These are phyloP conservation scores for Oncorhynchus gorbuscha DNA, from an alignment of 2,113 vertebrate species.

Conservation along the genomic window DNA sequence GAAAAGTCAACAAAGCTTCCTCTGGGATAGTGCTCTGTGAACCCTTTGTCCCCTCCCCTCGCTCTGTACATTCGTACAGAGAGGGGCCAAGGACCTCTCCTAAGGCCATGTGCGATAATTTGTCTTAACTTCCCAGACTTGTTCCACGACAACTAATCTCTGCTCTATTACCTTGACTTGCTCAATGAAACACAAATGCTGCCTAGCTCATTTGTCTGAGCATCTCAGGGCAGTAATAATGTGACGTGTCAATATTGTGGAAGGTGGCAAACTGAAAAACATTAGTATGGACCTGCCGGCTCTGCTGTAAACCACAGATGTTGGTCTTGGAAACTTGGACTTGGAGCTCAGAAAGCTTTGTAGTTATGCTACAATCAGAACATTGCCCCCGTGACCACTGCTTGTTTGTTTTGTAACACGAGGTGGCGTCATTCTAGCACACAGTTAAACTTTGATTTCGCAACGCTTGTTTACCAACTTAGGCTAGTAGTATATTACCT, in stretches of 20 bases:
- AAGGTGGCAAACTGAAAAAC: not conserved
- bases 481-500: too few species aligned
- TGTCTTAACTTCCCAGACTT: too few species aligned
- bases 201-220: not conserved
- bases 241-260: not conserved
- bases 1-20: too few species aligned
- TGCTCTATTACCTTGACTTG: not conserved
- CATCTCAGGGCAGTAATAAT: not conserved
- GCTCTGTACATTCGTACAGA: too few species aligned
- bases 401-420: slow-evolving; percentile 41
- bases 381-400: not conserved
- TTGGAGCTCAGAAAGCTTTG: not conserved
- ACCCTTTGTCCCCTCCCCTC: too few species aligned
- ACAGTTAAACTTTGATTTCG: slow-evolving; percentile 33
- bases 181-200: not conserved
- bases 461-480: slow-evolving; percentile 49
- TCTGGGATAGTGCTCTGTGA: too few species aligned
- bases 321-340: not conserved
- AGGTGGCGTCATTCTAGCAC: slow-evolving; percentile 11
- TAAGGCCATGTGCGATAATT: too few species aligned
- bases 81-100: too few species aligned
- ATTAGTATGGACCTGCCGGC: not conserved
- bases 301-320: not conserved
- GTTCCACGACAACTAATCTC: too few species aligned
- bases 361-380: not conserved